Base-by-base conservation (phyloP, 2,113 vertebrate genomes). In the Carassius gibelio region DNA sequence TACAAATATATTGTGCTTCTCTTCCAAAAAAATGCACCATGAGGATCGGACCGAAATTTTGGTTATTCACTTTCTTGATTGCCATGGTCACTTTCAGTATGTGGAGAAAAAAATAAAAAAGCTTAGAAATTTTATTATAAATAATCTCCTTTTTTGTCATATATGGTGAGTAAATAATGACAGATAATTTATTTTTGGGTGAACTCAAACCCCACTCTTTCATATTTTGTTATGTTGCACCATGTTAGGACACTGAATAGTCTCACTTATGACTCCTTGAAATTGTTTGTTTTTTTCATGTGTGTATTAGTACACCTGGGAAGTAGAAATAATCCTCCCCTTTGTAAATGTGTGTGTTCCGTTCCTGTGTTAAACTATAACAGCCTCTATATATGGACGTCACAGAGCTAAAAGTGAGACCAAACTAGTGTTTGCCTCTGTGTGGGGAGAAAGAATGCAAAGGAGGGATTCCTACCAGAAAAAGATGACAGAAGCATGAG, bases 401-500 rank as follows among this genome's bases (percentile, higher is more conserved):
- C 34, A 55, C 45, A 59, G 3, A 23, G 52, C 42, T 71, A 23
- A 85, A 21, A 15, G 17, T 34, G 8, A 72, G 23, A 50, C 21
- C 14, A 50, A 81, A 78, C n/a, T 42, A 23, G 77, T 34, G 13
- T 57, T 59, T 62, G 48, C 81, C 59, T 81, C 68, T 59, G 62
- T 62, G 38, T 3, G 38, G 2, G 69, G 23, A 30, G 84, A 86
- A 88, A 84, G 69, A 84, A 86, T 85, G 59, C 66, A 84, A 86
- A 86, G 81, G 13, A 81, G 57, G 76, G 21, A 76, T 81, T 84
- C 21, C 38, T 62, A 77, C 75, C 38, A 75, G 48, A 30, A 38
- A 57, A 68, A 80, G 45, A 80, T 45, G 76, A 88, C 75, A 86
- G 81, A 86, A 75, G 87, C 87, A 88, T 86, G 84, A 86, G 76